A percentile compares a stretch with the other conserved stretches of the same genome.
Conservation (phyloP, 2,113 vertebrate species). For the Lagopus muta region DNA sequence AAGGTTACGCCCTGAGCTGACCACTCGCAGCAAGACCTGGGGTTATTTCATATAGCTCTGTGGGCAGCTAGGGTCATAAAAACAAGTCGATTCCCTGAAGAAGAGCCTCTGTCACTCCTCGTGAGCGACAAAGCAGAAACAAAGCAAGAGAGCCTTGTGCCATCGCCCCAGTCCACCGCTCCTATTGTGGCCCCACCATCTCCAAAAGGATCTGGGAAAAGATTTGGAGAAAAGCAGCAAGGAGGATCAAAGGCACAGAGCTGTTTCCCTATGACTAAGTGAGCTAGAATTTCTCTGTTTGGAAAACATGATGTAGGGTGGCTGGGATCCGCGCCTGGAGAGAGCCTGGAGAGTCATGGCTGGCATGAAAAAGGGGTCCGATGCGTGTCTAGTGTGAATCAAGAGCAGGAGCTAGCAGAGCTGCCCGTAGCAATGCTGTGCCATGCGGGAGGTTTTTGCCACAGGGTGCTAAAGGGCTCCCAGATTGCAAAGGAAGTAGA, state of each 20-base stretch:
- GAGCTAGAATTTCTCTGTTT: constrained; percentile 46
- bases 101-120: neutral
- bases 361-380: neutral
- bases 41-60: neutral
- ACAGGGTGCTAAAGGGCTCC: neutral
- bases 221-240: neutral
- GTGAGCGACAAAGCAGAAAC: neutral
- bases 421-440: neutral
- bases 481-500: neutral
- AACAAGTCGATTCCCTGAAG: neutral
- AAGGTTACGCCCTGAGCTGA: neutral
- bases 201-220: neutral
- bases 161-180: neutral
- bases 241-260: neutral
- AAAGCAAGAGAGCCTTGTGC: neutral
- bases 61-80: neutral
- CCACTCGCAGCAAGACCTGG: neutral
- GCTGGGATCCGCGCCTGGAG: neutral
- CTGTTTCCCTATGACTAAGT: constrained; percentile 49
- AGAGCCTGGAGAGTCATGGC: neutral
- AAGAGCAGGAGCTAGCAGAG: neutral
- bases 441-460: neutral
- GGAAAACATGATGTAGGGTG: constrained; percentile 25
- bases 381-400: neutral
- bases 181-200: neutral